Base-by-base conservation (phyloP, 2,888 invertebrate genomes). In the Polydrusus cervinus region DNA sequence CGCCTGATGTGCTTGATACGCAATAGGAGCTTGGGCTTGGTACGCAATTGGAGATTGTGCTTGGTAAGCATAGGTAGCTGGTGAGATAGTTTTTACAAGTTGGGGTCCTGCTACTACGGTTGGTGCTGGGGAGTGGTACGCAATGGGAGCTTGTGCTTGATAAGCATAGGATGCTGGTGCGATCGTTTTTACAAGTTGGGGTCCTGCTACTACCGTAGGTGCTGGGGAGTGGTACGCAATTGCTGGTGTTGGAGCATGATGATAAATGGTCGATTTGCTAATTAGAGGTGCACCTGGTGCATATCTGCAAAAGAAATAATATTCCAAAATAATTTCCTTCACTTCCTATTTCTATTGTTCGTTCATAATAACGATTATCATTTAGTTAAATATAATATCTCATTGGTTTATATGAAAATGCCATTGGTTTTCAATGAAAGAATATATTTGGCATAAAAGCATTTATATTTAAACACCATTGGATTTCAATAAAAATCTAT, bases 11-110 rank as follows among this genome's bases (percentile, higher is more conserved):
- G 60, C 60, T 11, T 57, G 57, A 14, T 57, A 57, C 16, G 57
- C 57, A 14, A 57, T 34, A 9, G 69, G 55, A 10, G 67, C 43
- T 13, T 38, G 20, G 6, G 45, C 45, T 0, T 67, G 53, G 38
- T 67, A 67, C 0, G 84, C 87, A 75, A 84, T 51, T 2, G 51
- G 86, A 78, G 88, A 87, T 13, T 85, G n/a, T 3, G 53, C 53
- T 5, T 51, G 51, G 51, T 51, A 51, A 10, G 51, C 51, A n/a
- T 61, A 61, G 57, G 57, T 30, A 64, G 72, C 38, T n/a, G 69
- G 53, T 0, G 80, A 79, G 9, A 55, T 34, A 1, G 55, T 34
- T 34, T 55, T 55, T 8, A 55, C 53, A 30, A 55, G 10, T n/a
- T 51, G 51, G 3, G 51, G 51, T 5, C n/a, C 53, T n/a, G n/a